These are phyloP conservation scores for Typhlichthys subterraneus DNA, from an alignment of 2,797 vertebrate genomes.

Conservation along the genomic window DNA sequence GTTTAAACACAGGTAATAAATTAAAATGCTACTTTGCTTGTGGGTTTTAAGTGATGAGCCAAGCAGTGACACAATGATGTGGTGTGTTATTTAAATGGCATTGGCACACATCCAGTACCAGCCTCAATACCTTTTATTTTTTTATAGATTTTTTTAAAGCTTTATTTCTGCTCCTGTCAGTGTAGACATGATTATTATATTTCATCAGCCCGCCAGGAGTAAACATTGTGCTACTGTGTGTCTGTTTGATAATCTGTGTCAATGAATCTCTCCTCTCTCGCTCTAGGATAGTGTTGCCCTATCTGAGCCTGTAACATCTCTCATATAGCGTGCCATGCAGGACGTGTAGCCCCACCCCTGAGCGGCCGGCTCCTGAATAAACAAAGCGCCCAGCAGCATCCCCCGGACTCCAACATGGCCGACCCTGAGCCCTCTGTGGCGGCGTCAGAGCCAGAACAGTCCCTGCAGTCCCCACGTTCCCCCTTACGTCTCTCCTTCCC, in stretches of 20 bases:
- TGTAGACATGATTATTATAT: neutral
- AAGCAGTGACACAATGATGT: no score
- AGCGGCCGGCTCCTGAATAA: constrained; percentile 16
- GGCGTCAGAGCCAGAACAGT: constrained; percentile 59
- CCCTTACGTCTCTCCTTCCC: constrained; percentile 90
- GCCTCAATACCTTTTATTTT: no score
- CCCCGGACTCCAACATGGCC: constrained; percentile 64
- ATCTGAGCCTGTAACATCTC: constrained; percentile 5
- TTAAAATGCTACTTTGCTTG: no score
- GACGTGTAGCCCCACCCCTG: constrained; percentile 4
- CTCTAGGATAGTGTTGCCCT: neutral
- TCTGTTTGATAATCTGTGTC: no score
- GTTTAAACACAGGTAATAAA: no score
- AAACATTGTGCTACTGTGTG: no score
- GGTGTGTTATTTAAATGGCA: no score
- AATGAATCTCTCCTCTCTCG: neutral
- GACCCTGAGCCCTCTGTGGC: constrained; percentile 69
- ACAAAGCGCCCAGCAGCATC: neutral
- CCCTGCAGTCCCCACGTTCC: constrained; percentile 83
- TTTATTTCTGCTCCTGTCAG: no score
- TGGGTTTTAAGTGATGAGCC: no score
- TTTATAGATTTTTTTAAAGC: no score
- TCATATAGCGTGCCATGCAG: neutral
- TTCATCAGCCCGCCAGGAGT: neutral
- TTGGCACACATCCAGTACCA: no score